Percentiles rank a stretch among this genome's conserved stretches.
phyloP scores from a whole-genome alignment of 1,140 invertebrate species.

The Pseudomyrmex concolor region DNA sequence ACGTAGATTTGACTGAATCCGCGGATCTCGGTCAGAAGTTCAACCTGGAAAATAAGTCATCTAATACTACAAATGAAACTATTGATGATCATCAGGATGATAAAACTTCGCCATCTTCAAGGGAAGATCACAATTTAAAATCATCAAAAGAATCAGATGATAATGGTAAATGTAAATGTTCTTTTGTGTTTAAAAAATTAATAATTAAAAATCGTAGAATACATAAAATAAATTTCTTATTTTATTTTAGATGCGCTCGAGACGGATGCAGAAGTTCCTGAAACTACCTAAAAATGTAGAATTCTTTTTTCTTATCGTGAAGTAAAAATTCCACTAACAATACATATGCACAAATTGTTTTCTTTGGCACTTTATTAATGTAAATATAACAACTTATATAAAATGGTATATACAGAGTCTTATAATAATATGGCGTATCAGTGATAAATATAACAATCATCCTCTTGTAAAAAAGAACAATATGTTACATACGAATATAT shows the following conservation, averaged over 20 bases:
- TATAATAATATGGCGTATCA: conserved; percentile 31
- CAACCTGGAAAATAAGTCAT: too few species aligned
- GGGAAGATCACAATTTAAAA: not conserved
- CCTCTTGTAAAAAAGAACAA: not conserved
- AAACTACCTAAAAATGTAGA: conserved; percentile 9
- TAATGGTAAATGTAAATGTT: not conserved
- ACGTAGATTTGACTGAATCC: not conserved
- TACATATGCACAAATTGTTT: not conserved
- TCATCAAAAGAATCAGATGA: not conserved
- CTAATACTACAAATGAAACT: not conserved
- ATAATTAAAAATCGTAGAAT: not conserved
- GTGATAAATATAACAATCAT: conserved; percentile 1
- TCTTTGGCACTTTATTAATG: conserved; percentile 40
- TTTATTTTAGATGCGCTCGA: not conserved
- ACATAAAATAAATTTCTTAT: not conserved
- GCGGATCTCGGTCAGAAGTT: not conserved
- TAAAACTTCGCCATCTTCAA: not conserved
- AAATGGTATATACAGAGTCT: conserved; percentile 21
- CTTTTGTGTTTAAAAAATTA: not conserved
- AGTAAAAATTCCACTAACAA: not conserved
- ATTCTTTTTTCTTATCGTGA: not conserved
- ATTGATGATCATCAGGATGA: not conserved
- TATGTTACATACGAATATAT: not conserved
- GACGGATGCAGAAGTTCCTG: not conserved
- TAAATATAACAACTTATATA: conserved; percentile 13